Evolutionary conservation across 2,888 invertebrate genomes (phyloP).

Genomic region (Oeneis ivallda): DNA sequence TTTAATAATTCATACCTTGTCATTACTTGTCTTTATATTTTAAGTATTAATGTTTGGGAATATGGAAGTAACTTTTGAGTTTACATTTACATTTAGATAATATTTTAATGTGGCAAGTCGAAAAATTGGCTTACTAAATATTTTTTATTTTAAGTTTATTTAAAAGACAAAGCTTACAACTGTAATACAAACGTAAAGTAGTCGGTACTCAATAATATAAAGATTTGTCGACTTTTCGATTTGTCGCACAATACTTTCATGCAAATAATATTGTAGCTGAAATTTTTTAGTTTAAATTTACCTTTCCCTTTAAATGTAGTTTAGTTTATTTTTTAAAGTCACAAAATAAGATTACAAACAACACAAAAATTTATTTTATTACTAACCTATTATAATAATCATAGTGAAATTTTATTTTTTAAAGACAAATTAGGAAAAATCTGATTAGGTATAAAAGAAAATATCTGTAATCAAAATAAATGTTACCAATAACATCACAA

Average conservation of each 20-base stretch:
- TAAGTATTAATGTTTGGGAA: background rate
- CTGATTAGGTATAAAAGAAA: slow-evolving; percentile 16
- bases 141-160: background rate
- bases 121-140: background rate
- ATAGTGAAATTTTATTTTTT: slow-evolving; percentile 26
- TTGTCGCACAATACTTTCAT: background rate
- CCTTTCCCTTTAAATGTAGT: background rate
- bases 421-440: slow-evolving; percentile 6
- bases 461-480: slow-evolving; percentile 17
- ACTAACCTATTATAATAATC: slow-evolving; percentile 7
- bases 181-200: too few relatives aligned
- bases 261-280: background rate
- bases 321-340: slow-evolving; percentile 16
- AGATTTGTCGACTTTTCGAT: background rate
- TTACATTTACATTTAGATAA: background rate
- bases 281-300: slow-evolving; percentile 15
- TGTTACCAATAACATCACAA: slow-evolving; percentile 71
- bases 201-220: background rate
- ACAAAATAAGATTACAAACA: slow-evolving; percentile 3
- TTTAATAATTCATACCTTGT: slow-evolving; percentile 9
- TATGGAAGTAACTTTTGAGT: background rate
- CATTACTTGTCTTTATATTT: slow-evolving; percentile 3
- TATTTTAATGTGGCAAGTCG: slow-evolving; percentile 1
- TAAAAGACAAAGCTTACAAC: background rate
- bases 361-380: slow-evolving; percentile 18